These are phyloP conservation scores for Lasioglossum albipes DNA, from an alignment of 1,140 invertebrate species.

Conservation along the genomic window DNA sequence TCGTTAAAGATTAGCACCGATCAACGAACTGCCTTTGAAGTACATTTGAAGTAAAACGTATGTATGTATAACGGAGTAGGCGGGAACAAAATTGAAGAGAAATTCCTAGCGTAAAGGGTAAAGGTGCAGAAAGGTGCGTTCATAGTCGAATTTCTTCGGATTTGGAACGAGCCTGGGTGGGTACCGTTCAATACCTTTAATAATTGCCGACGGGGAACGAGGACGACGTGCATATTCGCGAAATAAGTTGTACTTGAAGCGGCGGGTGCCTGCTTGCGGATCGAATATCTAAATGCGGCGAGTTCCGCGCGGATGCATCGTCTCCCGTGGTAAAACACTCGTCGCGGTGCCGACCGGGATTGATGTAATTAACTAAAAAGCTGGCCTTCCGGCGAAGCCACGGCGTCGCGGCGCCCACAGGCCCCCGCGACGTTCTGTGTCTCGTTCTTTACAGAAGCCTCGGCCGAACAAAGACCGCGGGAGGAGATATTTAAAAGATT, in stretches of 20 bases:
- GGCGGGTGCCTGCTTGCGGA: not conserved
- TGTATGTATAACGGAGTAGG: too few relatives aligned
- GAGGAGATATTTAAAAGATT: constrained; percentile 61
- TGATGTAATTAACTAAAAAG: constrained; percentile 67
- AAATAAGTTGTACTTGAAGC: constrained; percentile 31
- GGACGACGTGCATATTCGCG: constrained; percentile 1
- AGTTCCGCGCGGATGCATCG: constrained; percentile 31
- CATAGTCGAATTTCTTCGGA: too few relatives aligned
- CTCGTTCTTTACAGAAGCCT: constrained; percentile 49
- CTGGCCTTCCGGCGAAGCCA: not conserved
- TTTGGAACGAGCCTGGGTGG: too few relatives aligned
- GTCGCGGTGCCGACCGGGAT: constrained; percentile 34
- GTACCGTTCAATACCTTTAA: too few relatives aligned
- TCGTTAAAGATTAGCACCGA: too few relatives aligned
- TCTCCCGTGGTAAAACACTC: constrained; percentile 53
- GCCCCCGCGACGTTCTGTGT: constrained; percentile 27
- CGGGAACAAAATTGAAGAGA: too few relatives aligned
- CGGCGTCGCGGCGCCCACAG: constrained; percentile 9
- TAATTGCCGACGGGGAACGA: not conserved
- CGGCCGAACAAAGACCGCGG: constrained; percentile 52
- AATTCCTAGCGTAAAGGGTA: too few relatives aligned
- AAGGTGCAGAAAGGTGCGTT: too few relatives aligned
- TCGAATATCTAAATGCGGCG: constrained; percentile 33
- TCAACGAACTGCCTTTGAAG: too few relatives aligned
- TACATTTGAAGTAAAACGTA: too few relatives aligned